phyloP scores from a whole-genome alignment of 2,113 vertebrate genomes.

The Pseudopipra pipra region DNA sequence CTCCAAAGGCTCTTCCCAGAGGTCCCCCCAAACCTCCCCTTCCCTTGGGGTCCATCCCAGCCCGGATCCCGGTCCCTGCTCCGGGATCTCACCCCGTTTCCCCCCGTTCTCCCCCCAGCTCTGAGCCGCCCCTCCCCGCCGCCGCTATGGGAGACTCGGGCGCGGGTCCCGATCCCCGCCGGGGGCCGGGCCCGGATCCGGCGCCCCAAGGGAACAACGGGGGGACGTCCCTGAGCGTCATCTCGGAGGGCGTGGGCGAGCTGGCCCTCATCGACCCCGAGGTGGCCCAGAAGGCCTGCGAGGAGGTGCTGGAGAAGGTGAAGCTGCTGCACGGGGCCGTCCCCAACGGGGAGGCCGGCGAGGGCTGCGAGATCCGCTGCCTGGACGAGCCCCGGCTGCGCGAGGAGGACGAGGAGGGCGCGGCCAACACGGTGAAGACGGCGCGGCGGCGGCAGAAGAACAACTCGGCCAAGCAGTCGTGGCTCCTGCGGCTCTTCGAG shows the following conservation, averaged over 20 bases:
- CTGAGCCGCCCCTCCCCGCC: neutral
- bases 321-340: conserved; percentile 71
- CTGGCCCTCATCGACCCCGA: conserved; percentile 87
- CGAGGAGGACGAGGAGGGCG: conserved; percentile 69
- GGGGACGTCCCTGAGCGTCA: conserved; percentile 80
- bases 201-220: conserved; percentile 42
- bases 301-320: conserved; percentile 91
- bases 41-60: neutral
- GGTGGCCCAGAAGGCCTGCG: conserved; percentile 88
- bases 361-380: conserved; percentile 41
- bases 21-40: neutral
- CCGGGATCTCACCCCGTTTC: too few relatives aligned
- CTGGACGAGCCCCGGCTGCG: conserved; percentile 61
- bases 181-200: neutral
- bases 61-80: too few relatives aligned
- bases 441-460: conserved; percentile 82
- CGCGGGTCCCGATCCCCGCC: conserved; percentile 59
- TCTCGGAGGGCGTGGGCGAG: conserved; percentile 85
- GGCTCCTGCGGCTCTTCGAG: conserved; percentile 93
- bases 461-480: conserved; percentile 91
- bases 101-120: neutral
- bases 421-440: conserved; percentile 66
- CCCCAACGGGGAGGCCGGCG: neutral
- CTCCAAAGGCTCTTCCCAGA: too few relatives aligned
- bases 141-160: conserved; percentile 74